Evolutionary conservation across 2,113 vertebrate genomes (phyloP), one percentile per base, ranked within the genome.

Genomic region (Etheostoma cragini): DNA sequence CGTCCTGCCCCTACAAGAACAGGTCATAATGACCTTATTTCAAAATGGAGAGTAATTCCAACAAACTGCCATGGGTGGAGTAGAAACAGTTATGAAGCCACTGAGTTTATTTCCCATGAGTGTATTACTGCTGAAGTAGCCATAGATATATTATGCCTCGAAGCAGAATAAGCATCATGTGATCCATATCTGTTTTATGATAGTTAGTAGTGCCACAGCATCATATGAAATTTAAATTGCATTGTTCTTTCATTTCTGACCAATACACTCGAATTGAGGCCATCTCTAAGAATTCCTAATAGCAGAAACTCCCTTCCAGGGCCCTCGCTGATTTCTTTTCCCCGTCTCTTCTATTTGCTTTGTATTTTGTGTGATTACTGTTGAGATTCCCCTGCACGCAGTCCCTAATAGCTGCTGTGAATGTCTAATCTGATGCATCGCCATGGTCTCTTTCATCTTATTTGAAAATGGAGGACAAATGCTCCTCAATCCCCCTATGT

Each of bases 41-140:
- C 80, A 89, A 81, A 86, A 82, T 73, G 76, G 84, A 81, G 68
- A 78, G 82, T 88, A 87, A 90, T 90, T 90, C 88, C 79, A 67
- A 67, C 80, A 84, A 85, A 88, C 73, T 72, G 89, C 88, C 86
- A 89, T 60, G 58, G 86, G 85, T 85, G 87, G 83, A 89, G 67
- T 66, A 72, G 69, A 85, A 80, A 88, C 57, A 8, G 84, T 84
- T 80, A 80, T 87, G 58, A 85, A 88, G 73, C 68, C 13, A 53
- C 89, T 17, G 81, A 80, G 60, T 87, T 91, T 91, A 92, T 93
- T 93, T 92, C 92, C 90, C 91, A 72, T 26, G 92, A 88, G 91
- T 85, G 78, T 74, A 82, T 89, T 86, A 88, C 74, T 30, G 60
- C 75, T 71, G 80, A 88, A 90, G 86, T 76, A 89, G 81, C 85